These are phyloP conservation scores for Alsophila aescularia DNA, from an alignment of 2,888 invertebrate genomes.

Conservation along the genomic window DNA sequence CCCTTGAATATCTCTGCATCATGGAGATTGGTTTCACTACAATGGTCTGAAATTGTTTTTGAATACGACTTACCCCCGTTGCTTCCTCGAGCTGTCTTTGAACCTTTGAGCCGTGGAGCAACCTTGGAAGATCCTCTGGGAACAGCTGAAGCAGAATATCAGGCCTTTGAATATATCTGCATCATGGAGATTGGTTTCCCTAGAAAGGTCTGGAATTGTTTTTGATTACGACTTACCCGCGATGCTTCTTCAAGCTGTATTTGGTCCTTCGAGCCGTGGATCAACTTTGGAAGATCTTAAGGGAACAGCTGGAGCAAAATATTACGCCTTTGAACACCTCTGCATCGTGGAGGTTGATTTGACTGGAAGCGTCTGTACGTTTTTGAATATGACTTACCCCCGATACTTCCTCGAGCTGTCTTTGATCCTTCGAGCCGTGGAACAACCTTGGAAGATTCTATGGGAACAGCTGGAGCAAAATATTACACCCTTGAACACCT, in stretches of 20 bases:
- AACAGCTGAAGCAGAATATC: conserved; percentile 68
- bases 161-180: conserved; percentile 72
- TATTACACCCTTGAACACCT: conserved; percentile 70
- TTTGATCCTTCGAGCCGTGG: conserved; percentile 54
- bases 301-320: no score
- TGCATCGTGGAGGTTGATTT: no score
- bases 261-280: no score
- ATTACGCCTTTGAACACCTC: no score
- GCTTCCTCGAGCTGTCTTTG: conserved; percentile 38
- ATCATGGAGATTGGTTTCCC: conserved; percentile 61
- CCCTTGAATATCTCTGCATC: no score
- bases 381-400: no score
- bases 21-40: no score
- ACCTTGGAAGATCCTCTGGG: conserved; percentile 67
- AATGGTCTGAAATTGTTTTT: no score
- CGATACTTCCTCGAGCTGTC: conserved; percentile 19
- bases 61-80: no score
- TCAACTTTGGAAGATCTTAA: no score
- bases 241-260: no score
- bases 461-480: conserved; percentile 68
- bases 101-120: conserved; percentile 56
- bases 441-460: conserved; percentile 68
- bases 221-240: background rate
- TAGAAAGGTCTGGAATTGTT: conserved; percentile 62
- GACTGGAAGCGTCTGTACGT: no score